A percentile compares a stretch with the other conserved stretches of the same genome.
Conservation (phyloP, 1,140 invertebrate species). For the Popillia japonica region DNA sequence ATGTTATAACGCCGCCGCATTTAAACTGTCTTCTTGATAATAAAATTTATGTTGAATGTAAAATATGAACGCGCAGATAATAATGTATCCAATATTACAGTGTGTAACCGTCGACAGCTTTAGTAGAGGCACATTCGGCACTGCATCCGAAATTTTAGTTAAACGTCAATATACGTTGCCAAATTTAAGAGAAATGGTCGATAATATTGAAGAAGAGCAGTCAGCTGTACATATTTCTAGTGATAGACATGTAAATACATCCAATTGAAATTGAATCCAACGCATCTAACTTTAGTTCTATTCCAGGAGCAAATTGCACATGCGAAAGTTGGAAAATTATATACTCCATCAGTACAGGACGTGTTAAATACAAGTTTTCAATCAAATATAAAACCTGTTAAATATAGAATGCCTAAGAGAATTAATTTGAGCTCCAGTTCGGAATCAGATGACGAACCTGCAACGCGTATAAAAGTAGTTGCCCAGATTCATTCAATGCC, state of each 20-base stretch:
- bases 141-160: too few relatives aligned
- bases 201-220: too few relatives aligned
- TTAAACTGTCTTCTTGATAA: too few relatives aligned
- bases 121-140: too few relatives aligned
- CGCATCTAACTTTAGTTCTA: not conserved
- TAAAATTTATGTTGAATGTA: too few relatives aligned
- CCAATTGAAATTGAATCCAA: not conserved
- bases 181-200: too few relatives aligned
- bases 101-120: too few relatives aligned
- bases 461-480: not conserved
- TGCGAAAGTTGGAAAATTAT: not conserved
- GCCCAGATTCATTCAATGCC: not conserved
- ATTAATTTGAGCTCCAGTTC: not conserved
- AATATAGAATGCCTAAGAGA: not conserved
- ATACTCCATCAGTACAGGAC: not conserved
- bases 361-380: not conserved
- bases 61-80: too few relatives aligned
- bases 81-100: too few relatives aligned
- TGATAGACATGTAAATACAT: not conserved
- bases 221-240: not conserved
- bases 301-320: not conserved
- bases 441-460: not conserved
- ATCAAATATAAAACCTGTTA: too few relatives aligned
- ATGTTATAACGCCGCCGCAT: too few relatives aligned
- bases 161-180: too few relatives aligned